A percentile compares a stretch with the other conserved stretches of the same genome.
Conservation (phyloP, 2,113 vertebrate genomes). For the Podarcis raffonei region DNA sequence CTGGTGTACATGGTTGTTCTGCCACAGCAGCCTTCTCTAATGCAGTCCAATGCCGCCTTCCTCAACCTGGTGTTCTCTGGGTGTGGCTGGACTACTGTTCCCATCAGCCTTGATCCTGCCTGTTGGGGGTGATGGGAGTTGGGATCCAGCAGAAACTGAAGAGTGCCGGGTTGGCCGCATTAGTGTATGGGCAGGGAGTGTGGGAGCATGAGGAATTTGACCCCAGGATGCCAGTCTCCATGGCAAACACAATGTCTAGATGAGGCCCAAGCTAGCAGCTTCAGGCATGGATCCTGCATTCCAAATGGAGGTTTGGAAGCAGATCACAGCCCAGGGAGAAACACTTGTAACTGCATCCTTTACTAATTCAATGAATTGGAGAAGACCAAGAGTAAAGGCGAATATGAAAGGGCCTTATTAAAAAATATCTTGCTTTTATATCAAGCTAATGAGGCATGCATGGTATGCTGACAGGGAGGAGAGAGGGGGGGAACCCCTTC, state of each 20-base stretch:
- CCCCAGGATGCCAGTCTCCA: background rate
- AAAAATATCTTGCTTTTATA: conserved; percentile 59
- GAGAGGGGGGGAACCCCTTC: background rate
- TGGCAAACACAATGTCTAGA: background rate
- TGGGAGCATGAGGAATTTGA: background rate
- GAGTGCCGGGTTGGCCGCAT: too few species aligned
- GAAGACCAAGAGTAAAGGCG: conserved; percentile 13
- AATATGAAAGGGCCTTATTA: conserved; percentile 52
- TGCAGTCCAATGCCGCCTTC: background rate
- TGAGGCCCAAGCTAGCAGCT: background rate
- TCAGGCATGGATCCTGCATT: background rate
- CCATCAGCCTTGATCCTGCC: background rate
- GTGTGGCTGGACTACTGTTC: background rate
- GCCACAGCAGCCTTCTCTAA: too few species aligned
- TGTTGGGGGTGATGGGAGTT: background rate
- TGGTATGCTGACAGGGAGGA: conserved; percentile 61
- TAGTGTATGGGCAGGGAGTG: background rate
- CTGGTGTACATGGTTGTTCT: too few species aligned
- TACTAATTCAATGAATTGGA: conserved; percentile 25
- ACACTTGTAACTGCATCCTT: conserved; percentile 32
- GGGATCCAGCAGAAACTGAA: background rate
- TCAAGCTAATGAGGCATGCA: conserved; percentile 69
- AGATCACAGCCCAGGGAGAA: background rate
- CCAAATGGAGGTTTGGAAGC: background rate
- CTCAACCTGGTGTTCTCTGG: background rate